Percentiles rank a stretch among this genome's conserved stretches.
Conservation (phyloP, 2,113 vertebrate species). For the Casuarius casuarius region DNA sequence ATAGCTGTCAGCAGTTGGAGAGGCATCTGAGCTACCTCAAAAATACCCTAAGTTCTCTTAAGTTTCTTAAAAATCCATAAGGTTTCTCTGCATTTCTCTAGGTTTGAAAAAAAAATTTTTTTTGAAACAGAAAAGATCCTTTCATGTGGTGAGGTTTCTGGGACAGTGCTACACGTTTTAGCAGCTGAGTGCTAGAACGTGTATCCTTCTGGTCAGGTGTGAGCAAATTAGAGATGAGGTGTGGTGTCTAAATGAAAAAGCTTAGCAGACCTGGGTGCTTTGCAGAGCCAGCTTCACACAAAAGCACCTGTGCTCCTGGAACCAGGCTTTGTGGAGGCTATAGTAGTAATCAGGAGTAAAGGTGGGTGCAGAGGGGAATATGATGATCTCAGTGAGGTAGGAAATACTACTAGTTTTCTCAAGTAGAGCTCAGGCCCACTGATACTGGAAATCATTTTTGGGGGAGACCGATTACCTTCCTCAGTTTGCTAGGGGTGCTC, state of each 20-base stretch:
- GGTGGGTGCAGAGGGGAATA: neutral
- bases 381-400: too few relatives aligned
- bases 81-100: neutral
- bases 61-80: neutral
- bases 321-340: neutral
- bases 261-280: neutral
- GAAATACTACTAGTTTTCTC: too few relatives aligned
- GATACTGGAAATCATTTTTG: too few relatives aligned
- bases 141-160: neutral
- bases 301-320: neutral
- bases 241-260: neutral
- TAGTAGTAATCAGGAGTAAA: neutral
- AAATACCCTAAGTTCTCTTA: fast-evolving
- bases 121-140: neutral
- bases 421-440: too few relatives aligned
- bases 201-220: neutral
- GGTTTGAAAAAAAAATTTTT: neutral
- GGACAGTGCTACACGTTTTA: neutral
- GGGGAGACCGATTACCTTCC: too few relatives aligned
- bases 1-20: neutral
- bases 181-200: neutral
- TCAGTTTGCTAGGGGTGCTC: too few relatives aligned
- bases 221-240: neutral
- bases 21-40: neutral
- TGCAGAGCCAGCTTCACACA: neutral